Conservation (phyloP, 2,888 invertebrate genomes). For the Amphipoea oculea region DNA sequence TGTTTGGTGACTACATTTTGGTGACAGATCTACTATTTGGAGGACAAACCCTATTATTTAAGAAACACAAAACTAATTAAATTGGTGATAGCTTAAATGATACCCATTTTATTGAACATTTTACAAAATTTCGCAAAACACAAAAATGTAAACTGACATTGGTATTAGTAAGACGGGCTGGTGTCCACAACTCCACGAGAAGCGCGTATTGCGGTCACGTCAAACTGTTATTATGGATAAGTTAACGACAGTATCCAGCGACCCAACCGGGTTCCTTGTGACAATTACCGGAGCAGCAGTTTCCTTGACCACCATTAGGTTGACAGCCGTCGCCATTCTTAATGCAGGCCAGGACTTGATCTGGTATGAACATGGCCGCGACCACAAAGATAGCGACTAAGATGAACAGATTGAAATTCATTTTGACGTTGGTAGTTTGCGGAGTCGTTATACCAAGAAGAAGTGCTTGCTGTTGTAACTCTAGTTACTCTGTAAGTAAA, state of each 20-base stretch:
- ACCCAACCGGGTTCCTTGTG: conserved; percentile 9
- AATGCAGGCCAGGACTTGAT: conserved; percentile 5
- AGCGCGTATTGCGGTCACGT: neutral
- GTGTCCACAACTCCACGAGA: neutral
- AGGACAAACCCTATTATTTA: too few relatives aligned
- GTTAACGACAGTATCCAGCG: conserved; percentile 2
- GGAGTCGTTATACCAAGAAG: neutral
- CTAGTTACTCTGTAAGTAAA: neutral
- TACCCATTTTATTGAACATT: neutral
- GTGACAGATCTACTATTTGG: too few relatives aligned
- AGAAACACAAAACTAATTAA: too few relatives aligned
- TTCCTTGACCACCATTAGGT: conserved; percentile 6
- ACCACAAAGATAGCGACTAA: neutral
- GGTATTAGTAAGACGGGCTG: neutral
- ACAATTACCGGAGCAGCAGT: conserved; percentile 4
- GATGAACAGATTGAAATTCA: conserved; percentile 4
- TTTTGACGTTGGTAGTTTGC: neutral
- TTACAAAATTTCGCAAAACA: neutral
- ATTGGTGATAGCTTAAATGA: too few relatives aligned
- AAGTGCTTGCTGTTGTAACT: neutral
- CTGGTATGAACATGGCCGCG: conserved; percentile 12
- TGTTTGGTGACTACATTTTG: too few relatives aligned
- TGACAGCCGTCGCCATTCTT: conserved; percentile 5
- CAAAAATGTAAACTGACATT: neutral
- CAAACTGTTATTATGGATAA: neutral